Percentiles rank a stretch among this genome's conserved stretches.
phyloP scores from a whole-genome alignment of 2,113 vertebrate species.

The Siphamia tubifer region DNA sequence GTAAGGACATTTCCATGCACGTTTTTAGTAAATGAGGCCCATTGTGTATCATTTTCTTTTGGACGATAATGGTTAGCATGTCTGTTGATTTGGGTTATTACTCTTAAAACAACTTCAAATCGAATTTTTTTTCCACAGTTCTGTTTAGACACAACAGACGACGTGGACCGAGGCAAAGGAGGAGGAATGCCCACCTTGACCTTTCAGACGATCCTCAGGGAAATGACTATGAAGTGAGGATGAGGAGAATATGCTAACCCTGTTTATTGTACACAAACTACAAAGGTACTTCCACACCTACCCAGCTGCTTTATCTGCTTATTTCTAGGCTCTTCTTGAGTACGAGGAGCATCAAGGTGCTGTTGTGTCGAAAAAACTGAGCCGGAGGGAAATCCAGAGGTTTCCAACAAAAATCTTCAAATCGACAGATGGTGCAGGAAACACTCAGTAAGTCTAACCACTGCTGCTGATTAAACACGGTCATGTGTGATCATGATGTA shows the following conservation, averaged over 20 bases:
- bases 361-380: conserved; percentile 70
- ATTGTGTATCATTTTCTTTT: too few relatives aligned
- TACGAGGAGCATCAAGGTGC: conserved; percentile 79
- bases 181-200: conserved; percentile 10
- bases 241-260: fast-evolving
- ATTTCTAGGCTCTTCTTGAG: conserved; percentile 73
- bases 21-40: too few relatives aligned
- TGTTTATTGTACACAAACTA: neutral
- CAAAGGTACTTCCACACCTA: too few relatives aligned
- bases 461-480: too few relatives aligned
- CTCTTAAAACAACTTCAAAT: too few relatives aligned
- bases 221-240: conserved; percentile 80
- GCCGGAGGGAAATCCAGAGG: conserved; percentile 68
- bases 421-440: conserved; percentile 41
- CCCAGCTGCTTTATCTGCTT: neutral
- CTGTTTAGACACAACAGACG: conserved; percentile 19
- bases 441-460: conserved; percentile 69
- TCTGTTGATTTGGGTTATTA: neutral
- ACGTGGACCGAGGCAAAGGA: conserved; percentile 24
- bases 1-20: too few relatives aligned
- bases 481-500: too few relatives aligned
- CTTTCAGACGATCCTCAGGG: conserved; percentile 61
- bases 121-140: conserved; percentile 29
- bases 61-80: neutral
- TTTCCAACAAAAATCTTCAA: conserved; percentile 76